Evolutionary conservation across 2,113 vertebrate genomes (phyloP).

Genomic region (Hippolais icterina): DNA sequence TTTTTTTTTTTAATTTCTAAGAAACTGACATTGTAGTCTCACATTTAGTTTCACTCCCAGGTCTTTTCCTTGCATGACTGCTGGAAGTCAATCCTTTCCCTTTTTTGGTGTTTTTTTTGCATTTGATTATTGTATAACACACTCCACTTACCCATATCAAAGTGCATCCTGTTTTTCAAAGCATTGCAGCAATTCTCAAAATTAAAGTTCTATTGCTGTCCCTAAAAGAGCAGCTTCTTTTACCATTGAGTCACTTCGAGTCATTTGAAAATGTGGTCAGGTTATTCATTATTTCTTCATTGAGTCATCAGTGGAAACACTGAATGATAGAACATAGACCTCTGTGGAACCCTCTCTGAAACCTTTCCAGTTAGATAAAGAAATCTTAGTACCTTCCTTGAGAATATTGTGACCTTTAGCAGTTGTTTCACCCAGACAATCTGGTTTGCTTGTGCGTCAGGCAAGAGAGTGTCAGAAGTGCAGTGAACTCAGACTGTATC

Average conservation of each 20-base stretch:
- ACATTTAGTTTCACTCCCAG: background rate
- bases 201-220: background rate
- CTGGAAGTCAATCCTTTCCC: background rate
- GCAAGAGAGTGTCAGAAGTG: background rate
- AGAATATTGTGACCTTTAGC: background rate
- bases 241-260: background rate
- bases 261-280: background rate
- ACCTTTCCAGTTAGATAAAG: background rate
- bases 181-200: background rate
- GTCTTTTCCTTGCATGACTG: background rate
- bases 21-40: background rate
- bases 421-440: background rate
- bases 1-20: background rate
- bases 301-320: background rate
- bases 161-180: background rate
- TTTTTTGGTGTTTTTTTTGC: slow-evolving; percentile 9
- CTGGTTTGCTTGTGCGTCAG: background rate
- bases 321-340: background rate
- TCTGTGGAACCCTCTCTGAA: background rate
- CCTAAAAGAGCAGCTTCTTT: background rate
- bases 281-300: background rate
- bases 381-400: background rate
- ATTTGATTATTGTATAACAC: background rate
- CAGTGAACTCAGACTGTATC: background rate
- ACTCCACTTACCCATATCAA: background rate